Evolutionary conservation across 2,797 vertebrate genomes (phyloP), one percentile per base, ranked within the genome.

Genomic region (Danio aesculapii): DNA sequence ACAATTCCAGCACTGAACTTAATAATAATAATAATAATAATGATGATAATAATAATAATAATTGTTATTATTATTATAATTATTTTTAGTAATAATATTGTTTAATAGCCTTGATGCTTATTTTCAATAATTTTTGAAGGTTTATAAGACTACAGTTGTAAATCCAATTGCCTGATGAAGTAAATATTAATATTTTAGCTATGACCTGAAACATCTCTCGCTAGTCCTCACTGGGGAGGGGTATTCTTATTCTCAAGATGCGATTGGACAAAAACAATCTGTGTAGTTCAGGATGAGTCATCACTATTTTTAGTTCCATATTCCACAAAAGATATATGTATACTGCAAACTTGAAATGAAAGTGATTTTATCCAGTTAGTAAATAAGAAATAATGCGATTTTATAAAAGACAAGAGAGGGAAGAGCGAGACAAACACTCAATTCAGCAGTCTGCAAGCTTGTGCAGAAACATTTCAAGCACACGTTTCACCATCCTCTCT

Each of bases 381-480:
- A 69, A 14, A 4, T 46, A 41, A 43, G 4, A 44, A 43, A 14
- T 50, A 75, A 19, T 21, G 10, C 4, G 30, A 6, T 47, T n/a
- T 49, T 66, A 13, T 19, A 16, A 16, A 44, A 53, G 17, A 62
- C 41, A 59, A 52, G 44, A 62, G 62, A 73, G 75, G 69, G 76
- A 55, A 64, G 41, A 41, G 55, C 68, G 17, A 71, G 39, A 44
- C 50, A 81, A 62, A 81, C 70, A 21, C 21, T 70, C 30, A 70
- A 43, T 70, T 66, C 49, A 79, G 61, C 83, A 75, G 70, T 83
- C 67, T 80, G 82, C 80, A 30, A 30, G 30, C 30, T 71, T 80
- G 74, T 82, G 75, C 73, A 87, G 79, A 83, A 84, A 82, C 69
- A 82, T 87, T 84, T 83, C 72, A 85, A 79, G 63, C 84, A 75